Evolutionary conservation across 2,797 vertebrate genomes (phyloP).

Genomic region (Carapus acus): DNA sequence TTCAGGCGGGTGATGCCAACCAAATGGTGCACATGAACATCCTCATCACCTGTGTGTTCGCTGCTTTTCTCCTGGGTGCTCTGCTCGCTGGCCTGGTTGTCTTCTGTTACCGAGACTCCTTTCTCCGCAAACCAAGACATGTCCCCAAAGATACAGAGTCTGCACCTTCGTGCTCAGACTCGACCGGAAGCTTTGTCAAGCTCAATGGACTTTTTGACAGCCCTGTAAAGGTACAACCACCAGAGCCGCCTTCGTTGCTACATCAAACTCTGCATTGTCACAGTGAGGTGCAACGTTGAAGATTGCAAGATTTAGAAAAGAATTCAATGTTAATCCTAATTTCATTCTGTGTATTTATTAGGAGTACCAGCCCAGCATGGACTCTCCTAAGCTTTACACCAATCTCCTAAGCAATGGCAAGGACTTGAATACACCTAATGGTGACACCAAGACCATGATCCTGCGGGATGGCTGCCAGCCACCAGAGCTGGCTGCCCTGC

Average conservation of each 20-base stretch:
- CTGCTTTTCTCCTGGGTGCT: conserved; percentile 92
- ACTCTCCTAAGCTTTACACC: conserved; percentile 92
- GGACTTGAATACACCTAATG: conserved; percentile 75
- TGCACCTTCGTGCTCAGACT: conserved; percentile 90
- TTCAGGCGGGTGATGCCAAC: conserved; percentile 89
- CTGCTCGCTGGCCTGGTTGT: conserved; percentile 93
- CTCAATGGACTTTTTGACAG: conserved; percentile 95
- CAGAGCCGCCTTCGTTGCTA: conserved; percentile 11
- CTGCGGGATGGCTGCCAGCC: conserved; percentile 85
- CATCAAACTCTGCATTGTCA: conserved; percentile 1
- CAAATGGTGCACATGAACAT: conserved; percentile 99
- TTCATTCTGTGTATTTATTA: conserved; percentile 33
- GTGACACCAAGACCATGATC: conserved; percentile 88
- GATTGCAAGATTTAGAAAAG: conserved; percentile 11
- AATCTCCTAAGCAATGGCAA: conserved; percentile 88
- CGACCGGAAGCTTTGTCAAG: conserved; percentile 92
- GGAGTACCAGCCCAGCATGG: conserved; percentile 91
- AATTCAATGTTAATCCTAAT: conserved; percentile 31
- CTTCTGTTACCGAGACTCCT: conserved; percentile 92
- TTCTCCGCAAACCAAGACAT: conserved; percentile 85
- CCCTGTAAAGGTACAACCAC: conserved; percentile 79
- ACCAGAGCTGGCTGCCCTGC: conserved; percentile 90
- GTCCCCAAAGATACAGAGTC: conserved; percentile 93
- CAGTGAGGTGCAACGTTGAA: conserved; percentile 9
- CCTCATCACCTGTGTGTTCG: conserved; percentile 96